These are phyloP conservation scores for Ceramica pisi DNA, from an alignment of 2,888 invertebrate genomes.

Conservation along the genomic window DNA sequence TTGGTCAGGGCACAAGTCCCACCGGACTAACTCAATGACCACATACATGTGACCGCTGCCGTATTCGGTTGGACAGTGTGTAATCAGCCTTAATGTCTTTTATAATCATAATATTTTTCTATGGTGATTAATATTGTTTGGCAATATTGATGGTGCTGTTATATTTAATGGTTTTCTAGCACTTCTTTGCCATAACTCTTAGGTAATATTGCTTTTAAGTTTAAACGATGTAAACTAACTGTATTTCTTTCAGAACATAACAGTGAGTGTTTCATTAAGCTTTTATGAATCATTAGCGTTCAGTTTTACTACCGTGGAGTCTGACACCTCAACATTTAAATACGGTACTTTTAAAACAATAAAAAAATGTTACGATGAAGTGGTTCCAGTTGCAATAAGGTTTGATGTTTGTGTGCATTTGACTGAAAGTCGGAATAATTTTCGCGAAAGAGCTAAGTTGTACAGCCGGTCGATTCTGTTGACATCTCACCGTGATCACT, in stretches of 20 bases:
- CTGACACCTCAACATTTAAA: slow-evolving; percentile 13
- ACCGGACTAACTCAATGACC: slow-evolving; percentile 21
- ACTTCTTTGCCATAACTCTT: slow-evolving; percentile 1
- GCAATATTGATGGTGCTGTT: slow-evolving; percentile 21
- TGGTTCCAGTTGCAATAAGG: too few relatives aligned
- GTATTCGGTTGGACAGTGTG: neutral
- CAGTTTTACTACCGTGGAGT: slow-evolving; percentile 33
- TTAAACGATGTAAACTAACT: neutral
- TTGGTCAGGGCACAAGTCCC: slow-evolving; percentile 18
- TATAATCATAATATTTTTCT: slow-evolving; percentile 16
- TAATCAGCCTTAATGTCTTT: slow-evolving; percentile 30
- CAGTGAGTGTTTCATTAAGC: slow-evolving; percentile 7
- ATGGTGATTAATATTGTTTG: slow-evolving; percentile 21
- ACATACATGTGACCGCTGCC: neutral
- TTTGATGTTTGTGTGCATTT: too few relatives aligned
- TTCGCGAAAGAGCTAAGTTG: too few relatives aligned
- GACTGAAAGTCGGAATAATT: too few relatives aligned
- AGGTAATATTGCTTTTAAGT: neutral
- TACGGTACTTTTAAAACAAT: slow-evolving; percentile 24
- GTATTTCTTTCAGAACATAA: slow-evolving; percentile 1
- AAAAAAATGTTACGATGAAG: neutral
- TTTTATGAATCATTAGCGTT: slow-evolving; percentile 28
- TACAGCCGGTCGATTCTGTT: too few relatives aligned
- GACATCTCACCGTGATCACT: too few relatives aligned
- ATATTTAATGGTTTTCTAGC: slow-evolving; percentile 17